A percentile compares a stretch with the other conserved stretches of the same genome.
Evolutionary conservation across 1,140 invertebrate species (phyloP).

Genomic region (Uloborus diversus): DNA sequence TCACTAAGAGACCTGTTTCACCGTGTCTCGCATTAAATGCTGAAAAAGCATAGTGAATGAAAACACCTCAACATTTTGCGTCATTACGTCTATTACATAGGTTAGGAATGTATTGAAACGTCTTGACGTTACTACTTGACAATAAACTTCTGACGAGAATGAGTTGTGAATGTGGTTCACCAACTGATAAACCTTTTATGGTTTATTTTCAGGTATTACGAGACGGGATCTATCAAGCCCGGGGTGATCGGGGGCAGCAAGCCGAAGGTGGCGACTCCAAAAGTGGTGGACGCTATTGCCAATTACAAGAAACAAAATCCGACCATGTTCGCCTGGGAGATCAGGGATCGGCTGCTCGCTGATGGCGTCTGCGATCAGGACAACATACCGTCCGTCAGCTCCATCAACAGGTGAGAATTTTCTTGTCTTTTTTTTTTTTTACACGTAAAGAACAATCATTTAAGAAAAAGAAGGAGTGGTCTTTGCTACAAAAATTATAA

Average conservation of each 20-base stretch:
- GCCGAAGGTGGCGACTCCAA: slow-evolving; percentile 98
- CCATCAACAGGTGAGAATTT: slow-evolving; percentile 89
- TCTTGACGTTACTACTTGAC: too few species aligned
- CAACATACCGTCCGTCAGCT: slow-evolving; percentile 98
- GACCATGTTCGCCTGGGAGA: slow-evolving; percentile 99
- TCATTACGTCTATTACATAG: too few species aligned
- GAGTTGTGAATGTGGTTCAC: too few species aligned
- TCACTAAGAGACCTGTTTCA: too few species aligned
- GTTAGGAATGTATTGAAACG: too few species aligned
- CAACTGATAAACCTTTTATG: too few species aligned
- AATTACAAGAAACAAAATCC: slow-evolving; percentile 99
- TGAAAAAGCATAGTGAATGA: too few species aligned
- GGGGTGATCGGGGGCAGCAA: slow-evolving; percentile 99
- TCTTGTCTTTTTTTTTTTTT: background rate
- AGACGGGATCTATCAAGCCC: slow-evolving; percentile 98
- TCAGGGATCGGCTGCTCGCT: slow-evolving; percentile 92
- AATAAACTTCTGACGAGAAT: too few species aligned
- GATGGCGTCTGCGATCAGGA: slow-evolving; percentile 98
- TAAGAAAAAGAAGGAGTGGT: background rate
- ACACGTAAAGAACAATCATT: background rate
- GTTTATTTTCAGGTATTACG: slow-evolving; percentile 86
- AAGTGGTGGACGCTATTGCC: slow-evolving; percentile 97
- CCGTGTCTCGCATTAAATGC: too few species aligned
- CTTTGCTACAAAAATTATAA: too few species aligned
- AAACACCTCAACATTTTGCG: too few species aligned